Evolutionary conservation across 1,140 invertebrate genomes (phyloP), one percentile per base, ranked within the genome.

Genomic region (Sogatella furcifera): DNA sequence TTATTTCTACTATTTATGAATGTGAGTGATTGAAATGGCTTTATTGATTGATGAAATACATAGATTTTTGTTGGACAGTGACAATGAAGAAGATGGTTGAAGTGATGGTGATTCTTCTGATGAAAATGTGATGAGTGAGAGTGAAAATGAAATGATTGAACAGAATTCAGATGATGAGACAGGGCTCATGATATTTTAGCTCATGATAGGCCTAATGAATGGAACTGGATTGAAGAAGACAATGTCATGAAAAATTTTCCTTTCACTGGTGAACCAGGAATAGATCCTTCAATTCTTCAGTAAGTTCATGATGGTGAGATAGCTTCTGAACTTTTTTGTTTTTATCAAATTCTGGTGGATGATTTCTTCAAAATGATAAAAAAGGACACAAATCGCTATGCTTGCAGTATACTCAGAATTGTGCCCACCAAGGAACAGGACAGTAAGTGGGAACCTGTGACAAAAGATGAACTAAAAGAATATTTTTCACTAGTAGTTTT

Each of bases 321-420:
- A 4, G 14, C 14, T 44, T 19, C 14, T 44, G 43, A 44, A 44
- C 14, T 44, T n/a, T 44, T 19, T n/a, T 44, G 14, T 44, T 19
- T 44, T n/a, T n/a, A 44, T 19, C 14, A 44, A 44, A 44, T 44
- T 44, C 17, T 44, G 43, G 14, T 2, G 14, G 43, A 44, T 44
- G 43, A 44, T 19, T 44, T 44, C 14, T 44, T n/a, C 43, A 9
- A 44, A 44, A 44, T 44, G 14, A 44, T 44, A 55, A 28, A 41
- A 21, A 43, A 43, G 38, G 57, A 62, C 53, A 46, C 19, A 17
- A 62, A 59, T 52, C 17, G 43, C 43, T 44, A n/a, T 44, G 17
- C 14, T n/a, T 9, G 17, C 43, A 44, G 14, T 14, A 5, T 14
- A 44, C 14, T 44, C 14, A 44, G 17, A 14, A 44, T 44, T n/a